Conservation (phyloP, 2,888 invertebrate genomes). For the Phorcus lineatus region DNA sequence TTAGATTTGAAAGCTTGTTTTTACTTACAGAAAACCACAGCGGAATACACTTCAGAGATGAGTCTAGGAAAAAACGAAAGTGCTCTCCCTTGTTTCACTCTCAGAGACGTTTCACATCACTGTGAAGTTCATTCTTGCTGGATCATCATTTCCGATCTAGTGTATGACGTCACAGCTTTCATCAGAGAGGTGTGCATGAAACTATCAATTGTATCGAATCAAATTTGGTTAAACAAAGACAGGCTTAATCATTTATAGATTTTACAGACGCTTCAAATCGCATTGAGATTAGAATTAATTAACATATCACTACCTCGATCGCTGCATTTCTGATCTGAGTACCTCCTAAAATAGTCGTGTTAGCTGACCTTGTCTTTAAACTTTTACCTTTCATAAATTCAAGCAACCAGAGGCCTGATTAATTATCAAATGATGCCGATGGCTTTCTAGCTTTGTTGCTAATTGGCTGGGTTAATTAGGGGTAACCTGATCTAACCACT, state of each 20-base stretch:
- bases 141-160: conserved; percentile 85
- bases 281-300: not conserved
- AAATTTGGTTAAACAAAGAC: not conserved
- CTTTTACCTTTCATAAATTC: not conserved
- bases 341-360: too few species aligned
- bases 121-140: conserved; percentile 77
- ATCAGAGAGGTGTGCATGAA: conserved; percentile 55
- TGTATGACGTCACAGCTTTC: conserved; percentile 82
- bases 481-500: too few species aligned
- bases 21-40: too few species aligned
- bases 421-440: too few species aligned
- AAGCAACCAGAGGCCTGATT: too few species aligned
- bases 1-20: too few species aligned
- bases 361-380: not conserved
- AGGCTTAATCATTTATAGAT: not conserved
- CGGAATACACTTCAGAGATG: not conserved
- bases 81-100: conserved; percentile 35
- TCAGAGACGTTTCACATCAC: conserved; percentile 61
- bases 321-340: too few species aligned
- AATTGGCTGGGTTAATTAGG: too few species aligned
- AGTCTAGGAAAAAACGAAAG: not conserved
- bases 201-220: not conserved
- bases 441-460: too few species aligned
- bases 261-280: not conserved
- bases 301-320: not conserved